Conservation (phyloP, 2,888 invertebrate species). For the Habrosyne pyritoides region DNA sequence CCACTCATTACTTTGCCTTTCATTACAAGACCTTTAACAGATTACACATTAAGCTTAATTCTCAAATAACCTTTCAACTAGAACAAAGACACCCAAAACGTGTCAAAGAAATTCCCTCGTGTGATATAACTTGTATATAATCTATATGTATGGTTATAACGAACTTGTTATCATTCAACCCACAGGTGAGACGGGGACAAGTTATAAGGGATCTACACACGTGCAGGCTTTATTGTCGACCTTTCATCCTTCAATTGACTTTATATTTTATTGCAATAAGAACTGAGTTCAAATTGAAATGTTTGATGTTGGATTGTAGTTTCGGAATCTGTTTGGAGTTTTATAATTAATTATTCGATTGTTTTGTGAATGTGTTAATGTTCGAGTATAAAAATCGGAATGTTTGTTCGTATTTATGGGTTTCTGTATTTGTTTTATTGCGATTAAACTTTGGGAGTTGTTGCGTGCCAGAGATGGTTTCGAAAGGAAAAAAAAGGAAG, state of each 20-base stretch:
- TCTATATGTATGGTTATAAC: constrained; percentile 2
- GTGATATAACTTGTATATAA: background rate
- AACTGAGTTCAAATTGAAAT: background rate
- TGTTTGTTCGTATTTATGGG: too few species aligned
- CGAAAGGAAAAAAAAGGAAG: too few species aligned
- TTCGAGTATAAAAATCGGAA: too few species aligned
- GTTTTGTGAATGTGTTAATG: too few species aligned
- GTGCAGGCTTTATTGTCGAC: constrained; percentile 6
- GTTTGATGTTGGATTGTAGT: background rate
- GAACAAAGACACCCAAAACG: background rate
- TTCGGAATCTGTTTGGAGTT: background rate
- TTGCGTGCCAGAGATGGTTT: too few species aligned
- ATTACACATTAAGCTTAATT: background rate
- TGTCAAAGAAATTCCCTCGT: constrained; percentile 4
- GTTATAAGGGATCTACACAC: constrained; percentile 18
- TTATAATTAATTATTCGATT: background rate
- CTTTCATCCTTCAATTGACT: constrained; percentile 22
- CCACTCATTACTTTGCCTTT: background rate
- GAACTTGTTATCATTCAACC: constrained; percentile 6
- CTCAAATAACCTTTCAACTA: constrained; percentile 1
- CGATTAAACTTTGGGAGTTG: too few species aligned
- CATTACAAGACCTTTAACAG: background rate
- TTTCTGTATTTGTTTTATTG: too few species aligned
- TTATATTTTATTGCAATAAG: background rate
- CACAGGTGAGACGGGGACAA: constrained; percentile 29